Evolutionary conservation across 2,113 vertebrate genomes (phyloP).

Genomic region (Vulpes ferrilata): DNA sequence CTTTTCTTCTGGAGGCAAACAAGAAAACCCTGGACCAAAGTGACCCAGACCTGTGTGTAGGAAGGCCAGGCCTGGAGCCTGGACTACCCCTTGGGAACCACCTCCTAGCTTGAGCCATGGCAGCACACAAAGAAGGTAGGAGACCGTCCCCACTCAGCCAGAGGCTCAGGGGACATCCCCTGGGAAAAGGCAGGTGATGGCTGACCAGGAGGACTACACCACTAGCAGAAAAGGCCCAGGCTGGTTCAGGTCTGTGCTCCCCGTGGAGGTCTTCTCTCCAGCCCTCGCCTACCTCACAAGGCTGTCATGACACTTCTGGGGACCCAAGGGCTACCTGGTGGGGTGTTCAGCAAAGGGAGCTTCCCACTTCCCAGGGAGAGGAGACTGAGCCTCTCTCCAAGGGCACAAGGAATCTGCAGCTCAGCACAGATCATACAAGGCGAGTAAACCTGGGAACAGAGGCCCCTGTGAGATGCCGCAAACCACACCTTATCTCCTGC

Average conservation of each 20-base stretch:
- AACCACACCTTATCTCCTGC: not conserved
- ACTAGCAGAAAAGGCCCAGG: not conserved
- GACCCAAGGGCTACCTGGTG: rapidly evolving
- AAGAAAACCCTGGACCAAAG: rapidly evolving
- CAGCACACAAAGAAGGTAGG: too few species aligned
- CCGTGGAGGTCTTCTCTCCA: too few species aligned
- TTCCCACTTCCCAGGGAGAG: not conserved
- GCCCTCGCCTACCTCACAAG: not conserved
- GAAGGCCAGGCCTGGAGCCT: not conserved
- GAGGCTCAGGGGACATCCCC: not conserved
- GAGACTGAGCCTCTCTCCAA: not conserved
- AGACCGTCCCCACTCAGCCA: not conserved
- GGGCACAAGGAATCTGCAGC: too few species aligned
- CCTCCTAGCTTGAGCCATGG: rapidly evolving
- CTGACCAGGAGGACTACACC: rapidly evolving
- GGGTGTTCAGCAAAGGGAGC: too few species aligned
- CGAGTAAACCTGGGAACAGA: not conserved
- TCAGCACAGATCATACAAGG: not conserved
- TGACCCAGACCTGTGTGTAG: rapidly evolving
- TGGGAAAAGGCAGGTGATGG: too few species aligned
- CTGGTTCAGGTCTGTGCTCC: too few species aligned
- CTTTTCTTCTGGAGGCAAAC: too few species aligned
- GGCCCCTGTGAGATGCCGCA: not conserved
- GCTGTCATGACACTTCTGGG: rapidly evolving
- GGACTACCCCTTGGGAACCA: rapidly evolving